These are phyloP conservation scores for Oryzias javanicus DNA, from an alignment of 2,113 vertebrate genomes.

Conservation along the genomic window DNA sequence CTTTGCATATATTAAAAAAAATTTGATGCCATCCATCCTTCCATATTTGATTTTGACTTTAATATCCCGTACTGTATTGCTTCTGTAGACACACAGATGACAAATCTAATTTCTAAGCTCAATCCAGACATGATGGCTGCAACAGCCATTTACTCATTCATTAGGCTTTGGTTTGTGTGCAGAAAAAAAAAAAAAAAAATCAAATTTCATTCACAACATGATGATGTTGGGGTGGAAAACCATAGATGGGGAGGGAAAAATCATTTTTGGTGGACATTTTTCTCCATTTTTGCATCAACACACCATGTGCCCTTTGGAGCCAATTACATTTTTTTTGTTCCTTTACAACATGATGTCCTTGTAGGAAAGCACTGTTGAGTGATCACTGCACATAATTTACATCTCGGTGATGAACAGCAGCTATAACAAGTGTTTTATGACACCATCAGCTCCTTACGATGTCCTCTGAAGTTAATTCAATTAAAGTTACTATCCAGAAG, in stretches of 20 bases:
- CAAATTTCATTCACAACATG: slow-evolving; percentile 15
- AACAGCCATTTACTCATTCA: no score
- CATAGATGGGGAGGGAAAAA: slow-evolving; percentile 42
- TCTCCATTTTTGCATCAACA: slow-evolving; percentile 50
- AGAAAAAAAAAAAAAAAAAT: slow-evolving; percentile 9
- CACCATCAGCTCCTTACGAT: slow-evolving; percentile 74
- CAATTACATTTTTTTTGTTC: slow-evolving; percentile 63
- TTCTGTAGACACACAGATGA: slow-evolving; percentile 5
- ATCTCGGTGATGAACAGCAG: slow-evolving; percentile 75
- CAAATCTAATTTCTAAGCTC: slow-evolving; percentile 20
- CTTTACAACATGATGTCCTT: slow-evolving; percentile 61
- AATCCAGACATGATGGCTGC: not conserved
- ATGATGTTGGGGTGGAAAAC: slow-evolving; percentile 28
- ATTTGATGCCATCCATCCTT: slow-evolving; percentile 11
- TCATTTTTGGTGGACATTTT: slow-evolving; percentile 43
- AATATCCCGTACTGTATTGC: slow-evolving; percentile 21
- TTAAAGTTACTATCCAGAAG: slow-evolving; percentile 74
- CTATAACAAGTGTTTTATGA: slow-evolving; percentile 78
- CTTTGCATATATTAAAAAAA: no score
- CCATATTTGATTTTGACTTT: slow-evolving; percentile 43
- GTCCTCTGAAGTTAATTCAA: slow-evolving; percentile 80
- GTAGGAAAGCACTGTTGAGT: slow-evolving; percentile 74
- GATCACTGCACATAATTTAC: slow-evolving; percentile 74
- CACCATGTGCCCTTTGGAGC: slow-evolving; percentile 72
- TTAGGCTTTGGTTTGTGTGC: no score